Conservation (phyloP, 2,888 invertebrate genomes). For the Hylaea fasciaria region DNA sequence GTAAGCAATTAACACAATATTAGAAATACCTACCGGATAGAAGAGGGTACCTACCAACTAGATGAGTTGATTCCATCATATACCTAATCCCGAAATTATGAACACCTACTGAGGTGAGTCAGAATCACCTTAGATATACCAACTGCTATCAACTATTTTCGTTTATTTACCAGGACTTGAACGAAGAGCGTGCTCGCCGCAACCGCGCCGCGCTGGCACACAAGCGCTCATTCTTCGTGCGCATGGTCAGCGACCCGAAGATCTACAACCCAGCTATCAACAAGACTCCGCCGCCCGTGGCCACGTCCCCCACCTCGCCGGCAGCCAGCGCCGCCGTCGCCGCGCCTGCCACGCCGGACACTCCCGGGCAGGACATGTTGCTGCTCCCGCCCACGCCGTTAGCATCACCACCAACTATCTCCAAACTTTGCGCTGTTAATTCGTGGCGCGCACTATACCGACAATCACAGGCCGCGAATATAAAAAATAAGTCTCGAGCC, state of each 20-base stretch:
- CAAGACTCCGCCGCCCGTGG: constrained; percentile 87
- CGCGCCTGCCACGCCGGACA: constrained; percentile 67
- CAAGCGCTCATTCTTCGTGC: constrained; percentile 97
- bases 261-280: constrained; percentile 97
- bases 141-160: background rate
- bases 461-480: too few relatives aligned
- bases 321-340: constrained; percentile 57
- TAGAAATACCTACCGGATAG: background rate
- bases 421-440: background rate
- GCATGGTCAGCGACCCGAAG: constrained; percentile 99
- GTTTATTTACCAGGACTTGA: constrained; percentile 84
- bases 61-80: too few relatives aligned
- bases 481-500: too few relatives aligned
- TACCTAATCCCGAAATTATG: too few relatives aligned
- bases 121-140: too few relatives aligned
- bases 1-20: constrained; percentile 67
- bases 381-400: constrained; percentile 69
- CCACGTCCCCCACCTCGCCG: constrained; percentile 83
- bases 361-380: constrained; percentile 51
- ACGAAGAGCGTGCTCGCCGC: constrained; percentile 89
- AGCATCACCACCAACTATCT: constrained; percentile 37
- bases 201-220: constrained; percentile 93
- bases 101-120: too few relatives aligned
- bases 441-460: background rate
- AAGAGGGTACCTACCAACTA: too few relatives aligned